Evolutionary conservation across 2,113 vertebrate species (phyloP), one percentile per base, ranked within the genome.

Genomic region (Machaerirhynchus nigripectus): DNA sequence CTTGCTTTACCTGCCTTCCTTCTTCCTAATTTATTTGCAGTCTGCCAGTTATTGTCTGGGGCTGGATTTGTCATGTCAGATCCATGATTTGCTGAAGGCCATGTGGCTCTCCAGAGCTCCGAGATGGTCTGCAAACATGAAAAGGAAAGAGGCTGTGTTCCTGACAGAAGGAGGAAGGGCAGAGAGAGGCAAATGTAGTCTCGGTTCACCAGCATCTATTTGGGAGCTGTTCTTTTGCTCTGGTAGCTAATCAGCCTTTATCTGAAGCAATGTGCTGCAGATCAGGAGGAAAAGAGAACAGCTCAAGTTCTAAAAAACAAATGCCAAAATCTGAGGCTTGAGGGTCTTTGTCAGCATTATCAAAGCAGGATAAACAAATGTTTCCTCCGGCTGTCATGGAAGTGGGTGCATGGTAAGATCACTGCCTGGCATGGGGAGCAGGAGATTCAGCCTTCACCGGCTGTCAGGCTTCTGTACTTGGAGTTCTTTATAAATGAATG

Each of bases 341-440:
- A 56, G 52, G 27, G 42, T 84, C 74, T 65, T 88, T 81, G 56
- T 75, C 76, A 81, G 52, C 64, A 20, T 87, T 92, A 92, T 90
- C 76, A 92, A 90, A 84, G 85, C 80, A 93, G 83, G 89, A 67
- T 78, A 92, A 96, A 75, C 65, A 93, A 90, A 60, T 46, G 60
- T 83, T 94, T 94, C 47, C 64, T 93, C 16, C 86, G 71, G 31
- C 87, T 90, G 79, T 88, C 59, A 7, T 65, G 47, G 69, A 63
- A 93, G 35, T 50, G 83, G 22, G 24, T 80, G 79, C 4, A 0
- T 75, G 64, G n/a, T 81, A 90, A 90, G 47, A 86, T 90, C 44
- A 22, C 20, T 92, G 71, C 86, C 68, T 92, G 73, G 64, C 1
- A 8, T 2, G 0, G 35, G 37, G 44, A 63, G 8, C 40, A 23